These are phyloP conservation scores for Scaptomyza montana DNA, from an alignment of 1,140 invertebrate species.

Conservation along the genomic window DNA sequence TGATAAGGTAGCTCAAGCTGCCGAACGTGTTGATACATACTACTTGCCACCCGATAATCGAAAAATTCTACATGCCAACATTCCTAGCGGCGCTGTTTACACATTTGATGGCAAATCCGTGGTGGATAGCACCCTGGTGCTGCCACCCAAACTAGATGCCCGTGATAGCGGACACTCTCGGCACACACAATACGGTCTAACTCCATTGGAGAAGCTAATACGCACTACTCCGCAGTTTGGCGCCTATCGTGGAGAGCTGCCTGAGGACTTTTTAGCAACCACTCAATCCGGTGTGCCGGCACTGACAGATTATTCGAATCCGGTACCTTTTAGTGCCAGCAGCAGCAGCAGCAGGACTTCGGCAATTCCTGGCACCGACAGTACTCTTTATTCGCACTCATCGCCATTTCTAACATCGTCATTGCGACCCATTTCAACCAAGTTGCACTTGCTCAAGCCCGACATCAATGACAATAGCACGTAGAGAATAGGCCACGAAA, in stretches of 20 bases:
- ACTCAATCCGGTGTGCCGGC: constrained; percentile 26
- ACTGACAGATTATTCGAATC: constrained; percentile 48
- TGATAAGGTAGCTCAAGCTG: constrained; percentile 87
- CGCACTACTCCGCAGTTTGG: constrained; percentile 88
- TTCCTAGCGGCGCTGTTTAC: constrained; percentile 85
- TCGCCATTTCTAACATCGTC: constrained; percentile 58
- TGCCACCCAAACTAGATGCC: constrained; percentile 85
- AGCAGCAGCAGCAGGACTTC: constrained; percentile 19
- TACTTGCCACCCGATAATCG: constrained; percentile 87
- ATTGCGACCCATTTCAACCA: constrained; percentile 76
- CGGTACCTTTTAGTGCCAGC: constrained; percentile 35
- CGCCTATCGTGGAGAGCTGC: constrained; percentile 89
- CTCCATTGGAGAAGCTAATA: constrained; percentile 86
- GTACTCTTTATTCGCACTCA: constrained; percentile 35
- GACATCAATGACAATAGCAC: constrained; percentile 41
- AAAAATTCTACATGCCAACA: constrained; percentile 81
- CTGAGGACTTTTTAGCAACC: constrained; percentile 80
- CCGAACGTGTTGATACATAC: constrained; percentile 88
- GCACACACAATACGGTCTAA: constrained; percentile 85
- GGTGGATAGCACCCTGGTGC: constrained; percentile 86
- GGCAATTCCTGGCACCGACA: constrained; percentile 28
- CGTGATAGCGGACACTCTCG: constrained; percentile 73
- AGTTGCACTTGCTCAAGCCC: constrained; percentile 69
- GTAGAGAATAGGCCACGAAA: constrained; percentile 43
- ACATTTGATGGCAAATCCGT: constrained; percentile 90